Base-by-base conservation (phyloP, 2,113 vertebrate species). In the Manacus vitellinus region DNA sequence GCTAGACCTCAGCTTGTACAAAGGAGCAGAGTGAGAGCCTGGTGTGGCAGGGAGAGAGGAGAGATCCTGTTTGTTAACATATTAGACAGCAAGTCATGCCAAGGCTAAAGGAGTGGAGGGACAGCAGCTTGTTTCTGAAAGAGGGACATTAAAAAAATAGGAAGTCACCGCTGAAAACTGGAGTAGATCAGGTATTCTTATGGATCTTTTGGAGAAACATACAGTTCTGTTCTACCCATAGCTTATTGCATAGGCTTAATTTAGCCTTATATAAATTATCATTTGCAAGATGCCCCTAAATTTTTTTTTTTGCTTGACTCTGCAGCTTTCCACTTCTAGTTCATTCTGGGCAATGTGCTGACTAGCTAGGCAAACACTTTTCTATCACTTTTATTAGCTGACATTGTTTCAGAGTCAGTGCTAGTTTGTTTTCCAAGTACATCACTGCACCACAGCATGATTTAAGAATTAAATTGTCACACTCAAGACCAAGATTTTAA, bases 371-470 rank as follows among this genome's bases (percentile, higher is more conserved):
- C 8, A n/a, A 83, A 74, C 54, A 37, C 59, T 92, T 92, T 80
- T 63, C 59, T 51, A 77, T 52, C 63, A 30, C 31, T 51, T 91
- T 86, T 94, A 75, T 96, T 95, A 93, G 75, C 55, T 79, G 51
- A 17, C 51, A 93, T 94, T 96, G 85, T 95, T 95, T 88, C 72
- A 88, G 67, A 96, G 91, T 93, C 87, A 93, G 78, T 33, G 55
- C 41, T 79, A n/a, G 55, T 80, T 92, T 95, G 93, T 92, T 94
- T 92, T 83, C 59, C 65, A 84, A 84, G 65, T 74, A 55, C 33
- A 71, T 77, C 75, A 70, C 5, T 74, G 59, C 35, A 94, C 47
- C 30, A 77, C 46, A 81, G 52, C 43, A 47, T 15, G 39, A 91
- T 77, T 95, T 77, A 63, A 70, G 51, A 86, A 41, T 49, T 88